Conservation (phyloP, 2,113 vertebrate species). For the Misgurnus anguillicaudatus region DNA sequence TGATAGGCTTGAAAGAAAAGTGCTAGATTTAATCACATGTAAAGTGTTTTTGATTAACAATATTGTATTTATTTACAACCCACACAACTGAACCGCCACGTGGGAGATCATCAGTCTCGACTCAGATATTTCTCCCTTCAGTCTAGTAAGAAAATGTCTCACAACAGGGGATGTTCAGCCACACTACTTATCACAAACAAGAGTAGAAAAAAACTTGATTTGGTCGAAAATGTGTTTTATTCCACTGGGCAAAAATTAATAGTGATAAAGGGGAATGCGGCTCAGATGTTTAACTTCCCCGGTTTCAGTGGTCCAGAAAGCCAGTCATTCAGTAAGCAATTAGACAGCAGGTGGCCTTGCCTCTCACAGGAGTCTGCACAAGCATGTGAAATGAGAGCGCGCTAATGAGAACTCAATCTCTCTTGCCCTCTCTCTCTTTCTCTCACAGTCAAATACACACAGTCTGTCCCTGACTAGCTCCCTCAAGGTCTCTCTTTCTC, state of each 20-base stretch:
- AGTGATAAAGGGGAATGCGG: slow-evolving; percentile 47
- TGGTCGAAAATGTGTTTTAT: slow-evolving; percentile 45
- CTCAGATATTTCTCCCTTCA: background rate
- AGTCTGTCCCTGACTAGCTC: background rate
- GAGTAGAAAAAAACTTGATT: background rate
- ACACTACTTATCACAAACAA: slow-evolving; percentile 19
- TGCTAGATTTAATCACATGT: background rate
- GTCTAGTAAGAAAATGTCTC: slow-evolving; percentile 18
- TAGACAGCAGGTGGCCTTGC: slow-evolving; percentile 65
- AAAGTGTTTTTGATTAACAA: slow-evolving; percentile 16
- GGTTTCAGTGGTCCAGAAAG: slow-evolving; percentile 55
- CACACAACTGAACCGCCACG: background rate
- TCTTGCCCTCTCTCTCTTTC: slow-evolving; percentile 13
- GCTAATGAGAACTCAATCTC: slow-evolving; percentile 45
- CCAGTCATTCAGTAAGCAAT: slow-evolving; percentile 63
- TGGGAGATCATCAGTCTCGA: slow-evolving; percentile 20
- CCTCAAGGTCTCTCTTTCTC: background rate
- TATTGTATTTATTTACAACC: slow-evolving; percentile 32
- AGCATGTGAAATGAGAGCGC: slow-evolving; percentile 54
- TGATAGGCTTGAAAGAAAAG: slow-evolving; percentile 22
- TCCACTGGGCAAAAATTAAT: slow-evolving; percentile 47
- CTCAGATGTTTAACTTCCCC: slow-evolving; percentile 57
- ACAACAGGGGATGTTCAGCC: slow-evolving; percentile 12
- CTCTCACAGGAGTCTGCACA: slow-evolving; percentile 60
- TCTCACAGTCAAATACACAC: slow-evolving; percentile 1